These are phyloP conservation scores for Colistium nudipinnis DNA, from an alignment of 2,113 vertebrate species.

Conservation along the genomic window DNA sequence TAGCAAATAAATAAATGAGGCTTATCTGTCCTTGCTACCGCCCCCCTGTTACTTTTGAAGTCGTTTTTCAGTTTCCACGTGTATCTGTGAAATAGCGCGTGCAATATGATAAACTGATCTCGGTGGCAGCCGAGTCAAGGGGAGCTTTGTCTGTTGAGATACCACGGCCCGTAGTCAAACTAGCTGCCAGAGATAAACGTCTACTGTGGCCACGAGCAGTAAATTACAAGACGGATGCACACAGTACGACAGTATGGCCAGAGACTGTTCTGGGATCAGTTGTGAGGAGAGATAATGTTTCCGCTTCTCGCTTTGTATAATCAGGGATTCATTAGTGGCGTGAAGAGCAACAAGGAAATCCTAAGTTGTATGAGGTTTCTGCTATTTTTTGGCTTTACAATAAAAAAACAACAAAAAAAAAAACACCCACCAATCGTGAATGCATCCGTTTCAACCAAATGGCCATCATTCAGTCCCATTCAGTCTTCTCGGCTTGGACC, in stretches of 20 bases:
- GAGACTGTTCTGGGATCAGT: neutral
- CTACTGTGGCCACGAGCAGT: neutral
- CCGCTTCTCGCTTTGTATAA: neutral
- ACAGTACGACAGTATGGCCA: neutral
- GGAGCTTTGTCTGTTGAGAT: too few relatives aligned
- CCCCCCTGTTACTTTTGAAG: too few relatives aligned
- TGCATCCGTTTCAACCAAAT: conserved; percentile 9
- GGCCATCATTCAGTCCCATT: conserved; percentile 7
- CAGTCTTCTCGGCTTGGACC: conserved; percentile 8
- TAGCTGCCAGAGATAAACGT: too few relatives aligned
- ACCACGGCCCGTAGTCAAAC: too few relatives aligned
- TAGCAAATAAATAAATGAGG: too few relatives aligned
- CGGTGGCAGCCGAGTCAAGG: neutral
- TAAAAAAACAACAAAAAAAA: neutral
- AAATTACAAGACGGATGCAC: neutral
- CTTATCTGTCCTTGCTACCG: neutral
- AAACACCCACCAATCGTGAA: neutral
- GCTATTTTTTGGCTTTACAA: neutral
- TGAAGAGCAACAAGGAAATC: neutral
- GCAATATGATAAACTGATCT: neutral
- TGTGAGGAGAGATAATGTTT: neutral
- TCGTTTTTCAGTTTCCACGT: neutral
- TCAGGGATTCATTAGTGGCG: neutral
- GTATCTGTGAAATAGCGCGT: neutral
- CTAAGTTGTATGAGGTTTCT: neutral